Percentiles rank a stretch among this genome's conserved stretches.
These are phyloP conservation scores for Conistra vaccinii DNA, from an alignment of 2,888 invertebrate species.

Conservation along the genomic window DNA sequence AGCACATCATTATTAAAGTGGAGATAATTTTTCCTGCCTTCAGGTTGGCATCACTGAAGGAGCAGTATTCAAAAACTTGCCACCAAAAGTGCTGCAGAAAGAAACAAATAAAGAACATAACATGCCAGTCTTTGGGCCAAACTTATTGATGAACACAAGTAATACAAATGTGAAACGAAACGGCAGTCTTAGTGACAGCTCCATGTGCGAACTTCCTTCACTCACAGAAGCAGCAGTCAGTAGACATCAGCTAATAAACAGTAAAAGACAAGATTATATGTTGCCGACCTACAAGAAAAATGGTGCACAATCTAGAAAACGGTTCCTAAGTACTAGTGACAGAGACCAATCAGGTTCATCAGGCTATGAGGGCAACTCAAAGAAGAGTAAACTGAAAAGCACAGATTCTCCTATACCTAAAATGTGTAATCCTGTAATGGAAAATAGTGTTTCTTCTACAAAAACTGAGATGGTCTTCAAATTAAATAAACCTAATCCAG, in stretches of 20 bases:
- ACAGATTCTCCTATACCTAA: slow-evolving; percentile 73
- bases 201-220: slow-evolving; percentile 81
- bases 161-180: slow-evolving; percentile 75
- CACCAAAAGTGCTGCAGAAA: slow-evolving; percentile 86
- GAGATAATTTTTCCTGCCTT: slow-evolving; percentile 91
- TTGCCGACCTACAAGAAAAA: slow-evolving; percentile 74
- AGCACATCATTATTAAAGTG: slow-evolving; percentile 90
- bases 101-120: slow-evolving; percentile 80
- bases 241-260: slow-evolving; percentile 76
- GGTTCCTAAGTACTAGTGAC: slow-evolving; percentile 80
- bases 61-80: slow-evolving; percentile 88
- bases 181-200: slow-evolving; percentile 86
- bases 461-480: slow-evolving; percentile 84
- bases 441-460: slow-evolving; percentile 86
- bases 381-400: slow-evolving; percentile 75
- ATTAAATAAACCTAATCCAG: slow-evolving; percentile 79
- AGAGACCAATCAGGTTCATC: slow-evolving; percentile 82
- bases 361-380: slow-evolving; percentile 82
- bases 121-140: slow-evolving; percentile 79
- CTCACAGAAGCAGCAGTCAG: slow-evolving; percentile 76
- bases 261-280: slow-evolving; percentile 72
- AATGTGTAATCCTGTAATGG: slow-evolving; percentile 84
- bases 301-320: slow-evolving; percentile 76
- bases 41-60: slow-evolving; percentile 91
- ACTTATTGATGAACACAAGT: slow-evolving; percentile 70